A percentile compares a stretch with the other conserved stretches of the same genome.
Evolutionary conservation across 2,888 invertebrate genomes (phyloP).

Genomic region (Altica lythri): DNA sequence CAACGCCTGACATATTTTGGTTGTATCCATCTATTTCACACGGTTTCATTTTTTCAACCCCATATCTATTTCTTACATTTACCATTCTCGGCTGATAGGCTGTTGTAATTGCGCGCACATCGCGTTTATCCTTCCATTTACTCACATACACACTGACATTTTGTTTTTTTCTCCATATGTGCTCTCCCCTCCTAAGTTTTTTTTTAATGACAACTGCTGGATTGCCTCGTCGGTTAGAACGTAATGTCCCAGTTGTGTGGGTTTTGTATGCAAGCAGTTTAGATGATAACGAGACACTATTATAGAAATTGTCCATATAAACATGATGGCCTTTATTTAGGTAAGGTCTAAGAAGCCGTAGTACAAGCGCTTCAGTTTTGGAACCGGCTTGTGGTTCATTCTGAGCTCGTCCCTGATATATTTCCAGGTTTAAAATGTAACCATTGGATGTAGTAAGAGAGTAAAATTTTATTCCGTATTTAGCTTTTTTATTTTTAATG

Average conservation of each 20-base stretch:
- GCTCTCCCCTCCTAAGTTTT: slow-evolving; percentile 26
- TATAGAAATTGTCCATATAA: slow-evolving; percentile 40
- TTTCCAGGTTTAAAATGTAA: slow-evolving; percentile 28
- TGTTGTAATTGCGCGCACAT: slow-evolving; percentile 17
- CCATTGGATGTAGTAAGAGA: slow-evolving; percentile 16
- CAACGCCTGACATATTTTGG: slow-evolving; percentile 13
- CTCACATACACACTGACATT: slow-evolving; percentile 7
- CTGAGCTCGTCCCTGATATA: slow-evolving; percentile 12
- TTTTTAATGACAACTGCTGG: slow-evolving; percentile 26
- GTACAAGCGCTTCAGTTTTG: neutral
- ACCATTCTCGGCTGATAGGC: slow-evolving; percentile 8
- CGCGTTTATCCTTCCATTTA: slow-evolving; percentile 20
- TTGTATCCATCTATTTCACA: slow-evolving; percentile 8
- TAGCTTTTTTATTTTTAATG: slow-evolving; percentile 1
- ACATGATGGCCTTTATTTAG: slow-evolving; percentile 28
- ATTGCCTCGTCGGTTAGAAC: slow-evolving; percentile 36
- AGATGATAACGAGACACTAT: slow-evolving; percentile 29
- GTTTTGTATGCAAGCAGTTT: slow-evolving; percentile 29
- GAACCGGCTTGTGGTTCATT: neutral
- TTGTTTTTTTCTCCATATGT: slow-evolving; percentile 16
- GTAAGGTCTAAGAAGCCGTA: neutral
- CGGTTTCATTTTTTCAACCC: slow-evolving; percentile 4
- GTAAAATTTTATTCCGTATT: slow-evolving; percentile 3
- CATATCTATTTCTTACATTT: slow-evolving; percentile 1
- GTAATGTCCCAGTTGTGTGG: slow-evolving; percentile 38